These are phyloP conservation scores for Stenodera caucasica DNA, from an alignment of 2,888 invertebrate genomes.

Conservation along the genomic window DNA sequence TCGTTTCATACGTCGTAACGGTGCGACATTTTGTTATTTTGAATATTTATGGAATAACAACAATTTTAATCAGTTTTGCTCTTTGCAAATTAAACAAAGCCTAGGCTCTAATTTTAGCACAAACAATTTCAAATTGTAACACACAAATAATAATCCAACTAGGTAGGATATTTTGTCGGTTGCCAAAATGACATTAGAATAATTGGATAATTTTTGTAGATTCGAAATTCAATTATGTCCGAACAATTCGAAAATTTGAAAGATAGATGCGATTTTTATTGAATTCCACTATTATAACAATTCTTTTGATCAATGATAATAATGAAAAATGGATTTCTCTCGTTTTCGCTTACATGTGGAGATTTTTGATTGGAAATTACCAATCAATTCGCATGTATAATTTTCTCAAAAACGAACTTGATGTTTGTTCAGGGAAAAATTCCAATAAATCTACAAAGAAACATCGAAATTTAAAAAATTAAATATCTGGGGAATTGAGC, in stretches of 20 bases:
- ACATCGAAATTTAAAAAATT: not conserved
- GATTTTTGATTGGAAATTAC: not conserved
- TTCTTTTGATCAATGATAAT: not conserved
- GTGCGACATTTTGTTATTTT: not conserved
- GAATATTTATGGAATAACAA: conserved; percentile 41
- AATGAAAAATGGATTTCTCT: not conserved
- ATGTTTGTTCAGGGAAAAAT: not conserved
- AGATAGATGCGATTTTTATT: not conserved
- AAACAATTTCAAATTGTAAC: conserved; percentile 20
- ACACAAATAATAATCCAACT: not conserved
- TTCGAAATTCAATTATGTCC: conserved; percentile 25
- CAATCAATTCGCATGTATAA: not conserved
- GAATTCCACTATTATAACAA: not conserved
- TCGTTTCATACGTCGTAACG: too few species aligned
- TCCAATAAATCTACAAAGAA: not conserved
- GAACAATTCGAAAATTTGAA: not conserved
- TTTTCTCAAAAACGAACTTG: not conserved
- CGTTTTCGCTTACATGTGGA: not conserved
- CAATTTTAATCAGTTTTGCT: conserved; percentile 42
- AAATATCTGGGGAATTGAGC: not conserved
- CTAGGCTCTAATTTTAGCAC: conserved; percentile 38
- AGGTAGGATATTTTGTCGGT: conserved; percentile 4
- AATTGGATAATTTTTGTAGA: conserved; percentile 30
- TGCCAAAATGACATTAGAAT: conserved; percentile 22
- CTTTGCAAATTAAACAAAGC: conserved; percentile 42